Evolutionary conservation across 2,888 invertebrate genomes (phyloP).

Genomic region (Zaprionus obscuricornis): DNA sequence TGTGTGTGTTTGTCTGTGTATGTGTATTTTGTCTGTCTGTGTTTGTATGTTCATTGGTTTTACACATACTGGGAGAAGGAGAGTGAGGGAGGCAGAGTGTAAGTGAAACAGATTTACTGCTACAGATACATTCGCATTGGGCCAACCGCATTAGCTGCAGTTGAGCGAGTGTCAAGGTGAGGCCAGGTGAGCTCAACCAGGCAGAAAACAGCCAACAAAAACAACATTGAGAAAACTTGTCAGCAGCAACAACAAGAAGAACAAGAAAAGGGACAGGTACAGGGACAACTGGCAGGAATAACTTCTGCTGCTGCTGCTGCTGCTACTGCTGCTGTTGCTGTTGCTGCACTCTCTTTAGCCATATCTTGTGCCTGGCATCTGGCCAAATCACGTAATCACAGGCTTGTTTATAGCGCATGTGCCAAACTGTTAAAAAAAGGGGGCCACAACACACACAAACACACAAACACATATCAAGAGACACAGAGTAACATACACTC

Average conservation of each 20-base stretch:
- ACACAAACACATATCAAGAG: not conserved
- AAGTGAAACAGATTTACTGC: constrained; percentile 15
- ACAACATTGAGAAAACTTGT: not conserved
- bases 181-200: constrained; percentile 68
- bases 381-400: constrained; percentile 78
- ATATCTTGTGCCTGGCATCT: constrained; percentile 60
- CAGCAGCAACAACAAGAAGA: constrained; percentile 19
- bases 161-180: constrained; percentile 76
- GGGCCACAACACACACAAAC: not conserved
- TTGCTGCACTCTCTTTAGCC: constrained; percentile 18
- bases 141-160: constrained; percentile 71
- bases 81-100: constrained; percentile 1
- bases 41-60: constrained; percentile 16
- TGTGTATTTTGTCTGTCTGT: not conserved
- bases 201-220: constrained; percentile 64
- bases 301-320: not conserved
- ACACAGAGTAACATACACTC: not conserved
- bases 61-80: not conserved
- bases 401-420: constrained; percentile 76
- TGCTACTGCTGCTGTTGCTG: not conserved
- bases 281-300: constrained; percentile 1
- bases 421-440: constrained; percentile 52
- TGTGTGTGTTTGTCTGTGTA: not conserved
- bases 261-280: constrained; percentile 10
- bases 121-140: constrained; percentile 28